Conservation (phyloP, 2,113 vertebrate species). For the Rhabdornis inornatus region DNA sequence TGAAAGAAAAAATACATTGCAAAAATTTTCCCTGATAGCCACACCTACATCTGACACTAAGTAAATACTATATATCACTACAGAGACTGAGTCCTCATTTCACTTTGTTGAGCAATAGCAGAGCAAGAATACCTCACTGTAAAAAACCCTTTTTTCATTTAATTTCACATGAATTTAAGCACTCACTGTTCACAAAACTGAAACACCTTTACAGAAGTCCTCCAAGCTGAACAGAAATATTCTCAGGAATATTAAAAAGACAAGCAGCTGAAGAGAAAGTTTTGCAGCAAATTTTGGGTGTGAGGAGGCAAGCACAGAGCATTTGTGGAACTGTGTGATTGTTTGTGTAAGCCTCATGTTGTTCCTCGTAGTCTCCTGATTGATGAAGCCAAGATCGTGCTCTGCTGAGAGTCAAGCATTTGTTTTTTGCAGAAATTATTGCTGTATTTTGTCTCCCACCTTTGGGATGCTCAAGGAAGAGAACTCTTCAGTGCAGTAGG, state of each 20-base stretch:
- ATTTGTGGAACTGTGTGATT: background rate
- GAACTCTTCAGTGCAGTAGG: background rate
- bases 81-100: background rate
- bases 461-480: background rate
- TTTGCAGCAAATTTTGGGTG: background rate
- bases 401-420: background rate
- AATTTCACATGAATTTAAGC: background rate
- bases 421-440: background rate
- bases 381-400: background rate
- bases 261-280: background rate
- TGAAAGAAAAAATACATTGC: background rate
- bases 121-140: background rate
- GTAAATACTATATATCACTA: background rate
- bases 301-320: background rate
- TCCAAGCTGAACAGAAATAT: background rate
- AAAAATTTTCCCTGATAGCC: background rate
- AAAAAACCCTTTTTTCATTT: background rate
- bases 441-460: background rate
- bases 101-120: background rate
- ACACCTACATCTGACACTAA: background rate
- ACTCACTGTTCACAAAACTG: background rate
- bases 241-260: background rate
- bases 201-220: background rate
- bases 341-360: background rate
- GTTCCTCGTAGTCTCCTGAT: background rate